Conservation (phyloP, 2,797 vertebrate species). For the Thalassophryne amazonica region DNA sequence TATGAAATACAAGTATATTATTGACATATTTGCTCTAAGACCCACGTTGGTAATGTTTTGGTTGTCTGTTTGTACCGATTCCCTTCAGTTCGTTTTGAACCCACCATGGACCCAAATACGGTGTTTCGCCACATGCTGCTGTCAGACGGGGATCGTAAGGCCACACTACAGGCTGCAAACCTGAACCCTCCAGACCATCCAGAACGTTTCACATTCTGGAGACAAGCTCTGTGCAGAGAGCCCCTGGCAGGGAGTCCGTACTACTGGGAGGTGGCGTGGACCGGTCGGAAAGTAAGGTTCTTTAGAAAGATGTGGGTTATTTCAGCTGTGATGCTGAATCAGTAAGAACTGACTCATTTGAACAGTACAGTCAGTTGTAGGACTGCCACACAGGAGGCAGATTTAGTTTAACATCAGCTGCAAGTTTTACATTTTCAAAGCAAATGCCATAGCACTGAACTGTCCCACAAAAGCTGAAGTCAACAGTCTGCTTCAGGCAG, state of each 20-base stretch:
- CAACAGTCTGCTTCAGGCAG: no score
- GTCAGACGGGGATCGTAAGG: conserved; percentile 63
- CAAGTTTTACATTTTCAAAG: no score
- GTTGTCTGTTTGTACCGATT: no score
- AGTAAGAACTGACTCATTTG: no score
- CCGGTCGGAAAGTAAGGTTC: conserved; percentile 63
- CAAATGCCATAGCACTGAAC: no score
- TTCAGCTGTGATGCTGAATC: background rate
- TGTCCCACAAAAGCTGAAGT: no score
- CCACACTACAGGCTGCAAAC: conserved; percentile 64
- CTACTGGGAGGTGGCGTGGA: conserved; percentile 84
- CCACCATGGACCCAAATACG: conserved; percentile 73
- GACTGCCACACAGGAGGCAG: no score
- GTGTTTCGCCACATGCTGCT: conserved; percentile 71
- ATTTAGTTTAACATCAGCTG: no score
- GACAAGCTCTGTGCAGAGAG: conserved; percentile 77
- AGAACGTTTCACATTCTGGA: conserved; percentile 79
- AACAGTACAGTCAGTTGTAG: no score
- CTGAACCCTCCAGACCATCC: conserved; percentile 68
- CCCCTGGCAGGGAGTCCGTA: conserved; percentile 73
- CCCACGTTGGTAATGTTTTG: no score
- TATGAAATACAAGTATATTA: background rate
- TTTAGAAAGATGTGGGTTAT: background rate
- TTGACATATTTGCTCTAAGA: no score
- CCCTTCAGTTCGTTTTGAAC: conserved; percentile 66